phyloP scores from a whole-genome alignment of 2,797 vertebrate species.

The Aphelocoma californica region DNA sequence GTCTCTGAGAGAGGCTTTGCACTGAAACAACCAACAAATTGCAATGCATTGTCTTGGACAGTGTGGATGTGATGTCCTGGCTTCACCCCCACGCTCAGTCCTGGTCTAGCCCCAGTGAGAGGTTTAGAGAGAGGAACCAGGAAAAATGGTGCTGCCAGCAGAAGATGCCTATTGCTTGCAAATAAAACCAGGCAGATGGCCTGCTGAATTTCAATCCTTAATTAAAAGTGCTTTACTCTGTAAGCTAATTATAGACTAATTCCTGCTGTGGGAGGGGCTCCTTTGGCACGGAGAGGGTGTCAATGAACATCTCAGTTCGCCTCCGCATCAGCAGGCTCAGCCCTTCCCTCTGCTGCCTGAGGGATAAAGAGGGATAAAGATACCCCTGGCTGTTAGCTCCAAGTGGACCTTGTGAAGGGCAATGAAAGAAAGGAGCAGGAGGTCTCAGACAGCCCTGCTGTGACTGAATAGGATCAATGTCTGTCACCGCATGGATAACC shows the following conservation, averaged over 20 bases:
- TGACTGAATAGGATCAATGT: accelerated
- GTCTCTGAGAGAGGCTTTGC: background rate
- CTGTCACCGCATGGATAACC: background rate
- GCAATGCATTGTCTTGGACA: background rate
- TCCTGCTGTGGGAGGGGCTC: constrained; percentile 1
- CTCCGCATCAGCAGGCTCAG: background rate
- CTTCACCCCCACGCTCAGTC: background rate
- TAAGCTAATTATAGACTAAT: constrained; percentile 45
- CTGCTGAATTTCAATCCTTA: constrained; percentile 41
- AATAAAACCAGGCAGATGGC: constrained; percentile 59
- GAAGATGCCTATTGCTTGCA: constrained; percentile 48
- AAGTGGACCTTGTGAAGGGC: background rate
- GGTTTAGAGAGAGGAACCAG: background rate
- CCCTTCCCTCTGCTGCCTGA: background rate
- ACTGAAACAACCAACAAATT: background rate
- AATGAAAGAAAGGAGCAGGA: background rate
- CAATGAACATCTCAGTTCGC: background rate
- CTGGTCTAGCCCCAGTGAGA: background rate
- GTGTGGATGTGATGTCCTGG: background rate
- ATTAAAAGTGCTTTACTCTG: constrained; percentile 50
- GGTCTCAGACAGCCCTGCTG: background rate
- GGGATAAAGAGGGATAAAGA: background rate
- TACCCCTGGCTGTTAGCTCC: background rate
- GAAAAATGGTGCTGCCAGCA: background rate
- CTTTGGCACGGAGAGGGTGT: constrained; percentile 29